These are phyloP conservation scores for Pterostichus madidus DNA, from an alignment of 2,888 invertebrate species.

Conservation along the genomic window DNA sequence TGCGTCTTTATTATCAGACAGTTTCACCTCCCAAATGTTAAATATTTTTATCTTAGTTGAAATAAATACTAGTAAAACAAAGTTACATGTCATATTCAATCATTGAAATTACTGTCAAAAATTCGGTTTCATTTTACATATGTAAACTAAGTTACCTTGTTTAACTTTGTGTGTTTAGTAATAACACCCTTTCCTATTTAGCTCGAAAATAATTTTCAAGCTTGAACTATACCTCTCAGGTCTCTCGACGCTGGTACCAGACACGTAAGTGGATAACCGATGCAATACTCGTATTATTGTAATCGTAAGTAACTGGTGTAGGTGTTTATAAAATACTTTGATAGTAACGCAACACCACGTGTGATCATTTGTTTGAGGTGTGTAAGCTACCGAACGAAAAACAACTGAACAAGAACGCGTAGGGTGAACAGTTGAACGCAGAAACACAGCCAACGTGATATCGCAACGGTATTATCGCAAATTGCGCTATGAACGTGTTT, in stretches of 20 bases:
- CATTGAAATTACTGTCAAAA: too few species aligned
- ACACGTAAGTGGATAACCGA: conserved; percentile 16
- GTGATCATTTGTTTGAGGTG: conserved; percentile 55
- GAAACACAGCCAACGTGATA: not conserved
- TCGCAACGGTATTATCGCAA: conserved; percentile 21
- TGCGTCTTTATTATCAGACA: too few species aligned
- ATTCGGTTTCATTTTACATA: too few species aligned
- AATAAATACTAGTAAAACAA: too few species aligned
- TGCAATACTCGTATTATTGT: conserved; percentile 48
- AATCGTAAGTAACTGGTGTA: conserved; percentile 54
- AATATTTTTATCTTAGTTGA: too few species aligned
- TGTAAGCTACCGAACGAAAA: conserved; percentile 32
- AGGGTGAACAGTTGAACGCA: not conserved
- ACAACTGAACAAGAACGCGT: conserved; percentile 34
- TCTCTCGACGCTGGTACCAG: conserved; percentile 11
- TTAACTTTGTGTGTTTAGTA: too few species aligned
- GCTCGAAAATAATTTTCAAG: too few species aligned
- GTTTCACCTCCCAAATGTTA: too few species aligned
- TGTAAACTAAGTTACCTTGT: too few species aligned
- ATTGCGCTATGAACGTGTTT: conserved; percentile 41
- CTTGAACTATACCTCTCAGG: conserved; percentile 29
- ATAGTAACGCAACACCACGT: conserved; percentile 42
- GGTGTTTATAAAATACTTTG: conserved; percentile 59
- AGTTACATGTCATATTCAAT: too few species aligned
- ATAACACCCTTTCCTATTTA: too few species aligned